Base-by-base conservation (phyloP, 2,797 vertebrate species). In the Philypnodon macrostomus region DNA sequence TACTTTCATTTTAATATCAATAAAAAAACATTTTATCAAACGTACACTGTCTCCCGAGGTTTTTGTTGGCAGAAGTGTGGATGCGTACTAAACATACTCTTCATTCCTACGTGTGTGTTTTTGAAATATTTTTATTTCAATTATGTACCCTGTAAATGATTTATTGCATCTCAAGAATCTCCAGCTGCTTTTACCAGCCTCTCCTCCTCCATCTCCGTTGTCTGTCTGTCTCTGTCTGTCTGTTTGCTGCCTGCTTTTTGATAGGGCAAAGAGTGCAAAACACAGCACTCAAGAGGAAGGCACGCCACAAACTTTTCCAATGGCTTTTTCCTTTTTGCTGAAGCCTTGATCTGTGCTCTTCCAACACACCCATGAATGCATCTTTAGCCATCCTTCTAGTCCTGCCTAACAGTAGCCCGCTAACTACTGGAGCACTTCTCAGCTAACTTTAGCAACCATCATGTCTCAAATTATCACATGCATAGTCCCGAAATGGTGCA, bases 1-100 rank as follows among this genome's bases (percentile, higher is more conserved):
- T 91, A 91, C 89, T 88, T 91, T 90, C 87, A 89, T 91, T 92
- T 90, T 89, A 91, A 88, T 91, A 91, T 90, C 87, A 92, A 92
- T 91, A 90, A 91, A 85, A 83, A 87, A 85, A 77, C 89, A 90
- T 89, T 91, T 92, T 91, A 91, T 91, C 86, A 84, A 90, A 90
- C 70, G 54, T 75, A 74, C 45, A 31, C n/a, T 16, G 76, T 58
- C 53, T 72, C 31, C n/a, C 55, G 62, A 58, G 23, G 19, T 70
- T 60, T 64, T 55, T 75, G 53, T 53, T 64, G 23, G 64, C 7
- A 3, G 30, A 23, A 19, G 45, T 50, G 49, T 63, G 31, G 50
- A 29, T 62, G 53, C 17, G 34, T 32, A 51, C 39, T n/a, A n/a
- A n/a, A n/a, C n/a, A n/a, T n/a, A n/a, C n/a, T n/a, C n/a, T 53